Evolutionary conservation across 2,113 vertebrate species (phyloP).

Genomic region (Uria aalge): DNA sequence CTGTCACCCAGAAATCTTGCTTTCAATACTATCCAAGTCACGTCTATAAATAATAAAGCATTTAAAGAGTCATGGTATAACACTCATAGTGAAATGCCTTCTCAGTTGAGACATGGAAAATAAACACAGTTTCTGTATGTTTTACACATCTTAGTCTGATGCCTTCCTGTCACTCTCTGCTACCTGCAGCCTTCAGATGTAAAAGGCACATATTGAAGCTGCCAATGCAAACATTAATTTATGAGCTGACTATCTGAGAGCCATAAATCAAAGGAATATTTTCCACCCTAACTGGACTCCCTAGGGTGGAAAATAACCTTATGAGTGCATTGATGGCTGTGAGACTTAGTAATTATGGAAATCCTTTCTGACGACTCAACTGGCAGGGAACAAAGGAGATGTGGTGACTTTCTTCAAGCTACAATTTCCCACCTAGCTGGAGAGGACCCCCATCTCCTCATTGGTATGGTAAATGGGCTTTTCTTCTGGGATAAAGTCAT

Average conservation of each 20-base stretch:
- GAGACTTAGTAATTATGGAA: background rate
- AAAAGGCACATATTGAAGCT: constrained; percentile 29
- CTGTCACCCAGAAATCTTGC: background rate
- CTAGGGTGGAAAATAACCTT: background rate
- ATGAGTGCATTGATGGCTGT: background rate
- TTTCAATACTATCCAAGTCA: background rate
- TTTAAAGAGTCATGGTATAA: background rate
- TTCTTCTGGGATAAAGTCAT: background rate
- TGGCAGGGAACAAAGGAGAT: background rate
- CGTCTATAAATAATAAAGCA: constrained; percentile 34
- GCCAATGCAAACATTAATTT: constrained; percentile 14
- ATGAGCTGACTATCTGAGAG: background rate
- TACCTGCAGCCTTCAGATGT: constrained; percentile 18
- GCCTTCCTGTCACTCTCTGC: constrained; percentile 2
- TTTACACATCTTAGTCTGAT: constrained; percentile 31
- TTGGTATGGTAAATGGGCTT: background rate
- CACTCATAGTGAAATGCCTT: constrained; percentile 13
- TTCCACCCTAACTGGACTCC: background rate
- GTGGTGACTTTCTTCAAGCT: background rate
- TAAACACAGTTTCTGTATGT: background rate
- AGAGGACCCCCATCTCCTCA: background rate
- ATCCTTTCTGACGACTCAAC: background rate
- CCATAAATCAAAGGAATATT: constrained; percentile 23
- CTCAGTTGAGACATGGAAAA: constrained; percentile 9
- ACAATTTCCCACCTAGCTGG: background rate